phyloP scores from a whole-genome alignment of 2,888 invertebrate species.

The Villa cingulata region DNA sequence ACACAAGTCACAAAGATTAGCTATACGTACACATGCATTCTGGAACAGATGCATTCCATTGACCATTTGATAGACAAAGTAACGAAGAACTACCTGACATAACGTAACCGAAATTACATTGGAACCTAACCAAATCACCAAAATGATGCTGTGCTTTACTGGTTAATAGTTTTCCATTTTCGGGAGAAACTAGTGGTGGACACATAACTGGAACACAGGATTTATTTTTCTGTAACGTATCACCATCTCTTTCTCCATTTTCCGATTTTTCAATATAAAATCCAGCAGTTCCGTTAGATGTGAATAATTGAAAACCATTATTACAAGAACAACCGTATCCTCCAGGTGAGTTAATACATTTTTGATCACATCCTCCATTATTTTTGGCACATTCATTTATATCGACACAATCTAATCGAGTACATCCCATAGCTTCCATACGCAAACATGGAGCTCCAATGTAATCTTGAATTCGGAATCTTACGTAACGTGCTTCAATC shows the following conservation, averaged over 20 bases:
- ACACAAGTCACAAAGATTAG: no score
- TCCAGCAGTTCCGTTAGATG: slow-evolving; percentile 79
- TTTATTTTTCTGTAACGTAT: slow-evolving; percentile 80
- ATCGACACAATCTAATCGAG: slow-evolving; percentile 75
- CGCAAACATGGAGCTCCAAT: slow-evolving; percentile 79
- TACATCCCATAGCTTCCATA: slow-evolving; percentile 85
- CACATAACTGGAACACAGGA: slow-evolving; percentile 92
- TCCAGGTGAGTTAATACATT: slow-evolving; percentile 82
- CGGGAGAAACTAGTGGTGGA: slow-evolving; percentile 58
- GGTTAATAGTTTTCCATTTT: slow-evolving; percentile 71
- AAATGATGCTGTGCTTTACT: slow-evolving; percentile 75
- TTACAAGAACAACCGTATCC: slow-evolving; percentile 80
- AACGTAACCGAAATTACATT: slow-evolving; percentile 88
- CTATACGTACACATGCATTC: slow-evolving; percentile 74
- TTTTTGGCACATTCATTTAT: slow-evolving; percentile 74
- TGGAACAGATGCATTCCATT: slow-evolving; percentile 88
- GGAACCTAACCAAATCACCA: slow-evolving; percentile 79
- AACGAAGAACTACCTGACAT: slow-evolving; percentile 78
- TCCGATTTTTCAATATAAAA: slow-evolving; percentile 67
- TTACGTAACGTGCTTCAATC: slow-evolving; percentile 77
- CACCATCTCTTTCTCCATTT: slow-evolving; percentile 76
- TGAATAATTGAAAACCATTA: slow-evolving; percentile 81
- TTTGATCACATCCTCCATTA: slow-evolving; percentile 88
- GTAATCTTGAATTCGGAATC: slow-evolving; percentile 77
- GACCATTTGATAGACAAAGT: slow-evolving; percentile 76